Conservation (phyloP, 2,797 vertebrate species). For the Nasua narica region DNA sequence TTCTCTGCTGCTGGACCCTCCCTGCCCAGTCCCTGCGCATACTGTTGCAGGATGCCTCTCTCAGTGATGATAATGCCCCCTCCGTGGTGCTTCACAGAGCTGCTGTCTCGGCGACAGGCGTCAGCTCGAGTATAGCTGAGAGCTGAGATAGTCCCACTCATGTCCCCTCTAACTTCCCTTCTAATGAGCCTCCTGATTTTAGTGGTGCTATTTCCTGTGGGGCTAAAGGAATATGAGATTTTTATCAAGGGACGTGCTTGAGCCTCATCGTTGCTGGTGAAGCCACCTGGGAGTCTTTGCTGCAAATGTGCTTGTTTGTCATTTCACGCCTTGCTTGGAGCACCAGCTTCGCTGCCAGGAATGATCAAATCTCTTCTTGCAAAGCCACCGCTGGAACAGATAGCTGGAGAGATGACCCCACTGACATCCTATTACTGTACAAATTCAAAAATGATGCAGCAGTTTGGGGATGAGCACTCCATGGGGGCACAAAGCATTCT, state of each 20-base stretch:
- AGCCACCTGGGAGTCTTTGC: constrained; percentile 2
- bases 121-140: background rate
- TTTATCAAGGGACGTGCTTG: background rate
- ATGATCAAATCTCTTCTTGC: constrained; percentile 47
- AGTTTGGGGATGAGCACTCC: background rate
- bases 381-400: background rate
- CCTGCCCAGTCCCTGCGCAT: background rate
- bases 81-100: background rate
- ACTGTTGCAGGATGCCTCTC: background rate
- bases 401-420: constrained; percentile 29
- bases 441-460: background rate
- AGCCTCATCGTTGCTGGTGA: background rate
- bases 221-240: constrained; percentile 15
- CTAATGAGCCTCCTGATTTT: constrained; percentile 46
- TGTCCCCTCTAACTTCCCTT: background rate
- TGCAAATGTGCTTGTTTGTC: constrained; percentile 38
- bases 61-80: background rate
- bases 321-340: constrained; percentile 33
- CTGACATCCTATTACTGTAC: background rate
- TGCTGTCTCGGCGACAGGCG: background rate
- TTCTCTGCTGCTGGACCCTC: background rate
- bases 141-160: background rate
- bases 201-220: constrained; percentile 30
- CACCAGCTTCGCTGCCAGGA: background rate
- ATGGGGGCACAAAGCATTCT: background rate